Percentiles rank a stretch among this genome's conserved stretches.
These are phyloP conservation scores for Papilio helenus DNA, from an alignment of 1,140 invertebrate genomes.

Conservation along the genomic window DNA sequence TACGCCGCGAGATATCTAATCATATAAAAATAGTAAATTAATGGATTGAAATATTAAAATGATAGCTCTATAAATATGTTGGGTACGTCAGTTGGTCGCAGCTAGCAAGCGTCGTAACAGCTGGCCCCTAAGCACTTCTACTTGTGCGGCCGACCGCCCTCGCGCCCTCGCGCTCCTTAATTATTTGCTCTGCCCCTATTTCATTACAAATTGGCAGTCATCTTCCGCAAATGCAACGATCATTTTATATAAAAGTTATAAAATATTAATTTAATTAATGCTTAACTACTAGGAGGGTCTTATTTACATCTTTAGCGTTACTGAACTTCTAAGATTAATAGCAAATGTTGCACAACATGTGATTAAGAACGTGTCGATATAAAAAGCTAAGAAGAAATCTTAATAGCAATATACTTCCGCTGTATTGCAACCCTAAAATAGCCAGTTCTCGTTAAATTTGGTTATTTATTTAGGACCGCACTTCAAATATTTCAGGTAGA, in stretches of 20 bases:
- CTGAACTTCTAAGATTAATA: background rate
- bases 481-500: conserved; percentile 69
- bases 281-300: background rate
- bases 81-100: conserved; percentile 11
- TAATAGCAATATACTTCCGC: conserved; percentile 19
- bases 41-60: conserved; percentile 21
- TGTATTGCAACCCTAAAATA: conserved; percentile 43
- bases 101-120: conserved; percentile 60
- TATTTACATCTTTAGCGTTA: background rate
- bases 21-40: conserved; percentile 11
- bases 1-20: too few species aligned
- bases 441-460: conserved; percentile 70
- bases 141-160: conserved; percentile 58
- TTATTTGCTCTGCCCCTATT: conserved; percentile 64
- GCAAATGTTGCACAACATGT: background rate
- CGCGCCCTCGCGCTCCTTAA: conserved; percentile 54
- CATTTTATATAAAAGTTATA: conserved; percentile 46
- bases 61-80: conserved; percentile 42
- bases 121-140: conserved; percentile 61
- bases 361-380: background rate
- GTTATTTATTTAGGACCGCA: conserved; percentile 75
- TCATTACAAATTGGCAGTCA: conserved; percentile 58
- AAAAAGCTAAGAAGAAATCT: background rate
- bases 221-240: conserved; percentile 43
- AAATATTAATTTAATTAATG: conserved; percentile 34